Percentiles rank a stretch among this genome's conserved stretches.
These are phyloP conservation scores for Drosophila pectinifera DNA, from an alignment of 1,140 invertebrate species.

Conservation along the genomic window DNA sequence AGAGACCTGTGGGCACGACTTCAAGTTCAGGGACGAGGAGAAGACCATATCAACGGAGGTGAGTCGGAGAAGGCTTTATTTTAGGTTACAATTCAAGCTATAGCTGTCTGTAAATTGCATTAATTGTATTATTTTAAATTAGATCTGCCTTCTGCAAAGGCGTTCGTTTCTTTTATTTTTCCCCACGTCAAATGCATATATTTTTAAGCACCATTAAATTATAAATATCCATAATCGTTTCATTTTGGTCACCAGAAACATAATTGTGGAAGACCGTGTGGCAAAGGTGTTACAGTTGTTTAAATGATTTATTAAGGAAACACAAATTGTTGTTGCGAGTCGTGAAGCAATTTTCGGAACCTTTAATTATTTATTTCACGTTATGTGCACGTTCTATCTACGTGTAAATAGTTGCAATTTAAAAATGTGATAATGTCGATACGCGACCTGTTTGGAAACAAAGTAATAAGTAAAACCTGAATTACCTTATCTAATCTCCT, in stretches of 20 bases:
- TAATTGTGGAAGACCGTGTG: background rate
- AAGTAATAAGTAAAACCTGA: background rate
- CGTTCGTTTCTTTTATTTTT: conserved; percentile 4
- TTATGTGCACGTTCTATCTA: background rate
- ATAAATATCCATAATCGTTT: conserved; percentile 9
- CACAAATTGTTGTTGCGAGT: too few species aligned
- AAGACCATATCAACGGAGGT: conserved; percentile 79
- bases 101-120: background rate
- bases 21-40: conserved; percentile 70
- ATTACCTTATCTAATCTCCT: background rate
- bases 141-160: background rate
- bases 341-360: too few species aligned
- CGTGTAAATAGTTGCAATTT: background rate
- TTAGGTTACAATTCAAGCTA: background rate
- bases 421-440: background rate
- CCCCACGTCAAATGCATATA: background rate
- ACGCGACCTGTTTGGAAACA: background rate
- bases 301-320: background rate
- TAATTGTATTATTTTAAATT: background rate
- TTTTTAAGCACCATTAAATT: conserved; percentile 4
- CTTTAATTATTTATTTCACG: background rate
- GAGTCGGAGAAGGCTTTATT: background rate
- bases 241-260: background rate
- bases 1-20: conserved; percentile 62
- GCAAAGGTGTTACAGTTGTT: background rate